Evolutionary conservation across 2,797 vertebrate genomes (phyloP).

Genomic region (Podarcis lilfordi): DNA sequence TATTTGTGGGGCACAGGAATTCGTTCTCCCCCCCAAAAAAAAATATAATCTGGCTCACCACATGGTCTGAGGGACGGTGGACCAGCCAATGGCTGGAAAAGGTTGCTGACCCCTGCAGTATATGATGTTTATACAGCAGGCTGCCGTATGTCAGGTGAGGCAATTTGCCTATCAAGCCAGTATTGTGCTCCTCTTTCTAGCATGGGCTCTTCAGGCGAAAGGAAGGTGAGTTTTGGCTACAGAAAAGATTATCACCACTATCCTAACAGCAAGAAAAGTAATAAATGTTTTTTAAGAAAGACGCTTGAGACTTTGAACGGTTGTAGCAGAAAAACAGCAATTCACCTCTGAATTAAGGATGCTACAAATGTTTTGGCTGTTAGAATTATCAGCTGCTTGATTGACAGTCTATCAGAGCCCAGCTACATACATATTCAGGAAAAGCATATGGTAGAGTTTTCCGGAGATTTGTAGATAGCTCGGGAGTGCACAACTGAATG

Average conservation of each 20-base stretch:
- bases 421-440: not conserved
- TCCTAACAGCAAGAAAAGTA: not conserved
- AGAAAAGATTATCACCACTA: not conserved
- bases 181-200: not conserved
- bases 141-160: no score
- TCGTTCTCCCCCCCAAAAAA: no score
- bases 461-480: not conserved
- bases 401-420: no score
- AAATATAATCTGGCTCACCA: no score
- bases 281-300: not conserved
- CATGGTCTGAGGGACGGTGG: no score
- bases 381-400: not conserved
- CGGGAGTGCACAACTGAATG: not conserved
- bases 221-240: not conserved
- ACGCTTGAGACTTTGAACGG: not conserved
- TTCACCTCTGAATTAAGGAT: not conserved
- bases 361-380: not conserved
- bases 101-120: no score
- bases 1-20: no score
- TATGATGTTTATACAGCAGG: no score
- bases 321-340: not conserved
- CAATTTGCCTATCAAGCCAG: no score
- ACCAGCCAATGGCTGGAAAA: no score
- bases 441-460: not conserved
- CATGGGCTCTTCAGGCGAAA: not conserved